phyloP scores from a whole-genome alignment of 2,113 vertebrate species.

The Columba livia region DNA sequence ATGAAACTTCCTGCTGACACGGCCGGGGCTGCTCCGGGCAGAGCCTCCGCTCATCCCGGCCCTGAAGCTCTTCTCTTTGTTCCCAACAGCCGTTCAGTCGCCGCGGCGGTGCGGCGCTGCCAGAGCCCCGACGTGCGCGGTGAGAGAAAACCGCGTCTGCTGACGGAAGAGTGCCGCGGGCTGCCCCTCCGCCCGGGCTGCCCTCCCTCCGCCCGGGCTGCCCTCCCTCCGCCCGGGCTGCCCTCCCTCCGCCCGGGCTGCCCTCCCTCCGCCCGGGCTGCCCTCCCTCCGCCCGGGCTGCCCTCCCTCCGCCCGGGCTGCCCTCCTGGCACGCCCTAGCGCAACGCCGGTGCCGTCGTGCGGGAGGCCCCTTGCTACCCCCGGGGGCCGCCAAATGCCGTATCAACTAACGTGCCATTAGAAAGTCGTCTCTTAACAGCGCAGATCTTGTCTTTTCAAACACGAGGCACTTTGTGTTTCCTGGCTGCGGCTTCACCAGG shows the following conservation, averaged over 20 bases:
- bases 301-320: too few relatives aligned
- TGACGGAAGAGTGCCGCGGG: background rate
- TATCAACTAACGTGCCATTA: accelerated
- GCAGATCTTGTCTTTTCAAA: background rate
- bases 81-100: background rate
- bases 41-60: background rate
- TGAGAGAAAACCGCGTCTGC: background rate
- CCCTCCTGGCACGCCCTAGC: background rate
- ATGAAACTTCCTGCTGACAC: conserved; percentile 54
- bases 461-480: background rate
- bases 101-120: background rate
- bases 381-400: too few relatives aligned
- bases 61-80: conserved; percentile 21
- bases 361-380: background rate
- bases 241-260: too few relatives aligned
- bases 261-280: background rate
- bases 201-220: background rate
- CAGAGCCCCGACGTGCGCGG: background rate
- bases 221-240: background rate
- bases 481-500: background rate
- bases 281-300: too few relatives aligned
- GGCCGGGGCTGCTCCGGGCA: background rate
- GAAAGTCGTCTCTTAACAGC: background rate
- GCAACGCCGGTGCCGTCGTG: background rate
- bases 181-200: background rate